These are phyloP conservation scores for Sinodicranocentrus sp. DNA, from an alignment of 2,888 invertebrate species.

Conservation along the genomic window DNA sequence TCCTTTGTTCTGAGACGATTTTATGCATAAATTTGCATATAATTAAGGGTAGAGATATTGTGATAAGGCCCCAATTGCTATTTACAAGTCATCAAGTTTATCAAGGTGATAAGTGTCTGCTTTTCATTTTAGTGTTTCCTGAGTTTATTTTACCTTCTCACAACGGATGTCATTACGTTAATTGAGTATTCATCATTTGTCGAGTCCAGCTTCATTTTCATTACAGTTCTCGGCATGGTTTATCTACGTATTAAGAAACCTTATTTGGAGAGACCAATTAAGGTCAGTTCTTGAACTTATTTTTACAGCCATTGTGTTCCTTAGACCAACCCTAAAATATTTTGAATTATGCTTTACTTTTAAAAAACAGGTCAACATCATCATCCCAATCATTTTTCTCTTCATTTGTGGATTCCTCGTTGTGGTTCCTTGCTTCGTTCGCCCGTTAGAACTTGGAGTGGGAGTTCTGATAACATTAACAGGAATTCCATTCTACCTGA, in stretches of 20 bases:
- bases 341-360: too few species aligned
- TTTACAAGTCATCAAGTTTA: too few species aligned
- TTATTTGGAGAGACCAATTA: conserved; percentile 89
- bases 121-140: conserved; percentile 86
- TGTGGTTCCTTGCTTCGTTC: conserved; percentile 87
- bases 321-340: too few species aligned
- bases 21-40: too few species aligned
- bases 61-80: too few species aligned
- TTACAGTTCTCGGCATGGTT: conserved; percentile 90
- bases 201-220: conserved; percentile 93
- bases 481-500: conserved; percentile 89
- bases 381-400: conserved; percentile 89
- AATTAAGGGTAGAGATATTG: too few species aligned
- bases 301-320: too few species aligned
- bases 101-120: too few species aligned
- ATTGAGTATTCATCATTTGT: conserved; percentile 96
- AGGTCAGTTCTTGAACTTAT: conserved; percentile 83
- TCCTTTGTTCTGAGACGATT: too few species aligned
- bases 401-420: conserved; percentile 87
- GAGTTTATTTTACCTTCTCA: conserved; percentile 90
- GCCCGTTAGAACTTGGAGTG: conserved; percentile 88
- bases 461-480: conserved; percentile 88
- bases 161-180: conserved; percentile 89
- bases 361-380: conserved; percentile 85
- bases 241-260: conserved; percentile 90